Conservation (phyloP, 2,797 vertebrate genomes). For the Varecia variegata region DNA sequence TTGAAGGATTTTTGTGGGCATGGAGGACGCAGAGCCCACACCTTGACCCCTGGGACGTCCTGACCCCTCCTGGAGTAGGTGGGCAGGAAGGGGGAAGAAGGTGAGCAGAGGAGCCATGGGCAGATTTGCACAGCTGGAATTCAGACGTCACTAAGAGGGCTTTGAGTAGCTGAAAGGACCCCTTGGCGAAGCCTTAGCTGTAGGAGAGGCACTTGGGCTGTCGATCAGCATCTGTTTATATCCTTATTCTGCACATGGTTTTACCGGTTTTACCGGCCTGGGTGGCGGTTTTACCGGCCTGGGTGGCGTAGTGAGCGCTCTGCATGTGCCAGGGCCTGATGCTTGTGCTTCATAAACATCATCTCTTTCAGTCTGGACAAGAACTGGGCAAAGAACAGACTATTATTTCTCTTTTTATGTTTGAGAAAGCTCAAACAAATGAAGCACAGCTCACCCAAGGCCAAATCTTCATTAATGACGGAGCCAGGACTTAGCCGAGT, state of each 20-base stretch:
- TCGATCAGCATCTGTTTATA: neutral
- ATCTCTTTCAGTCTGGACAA: neutral
- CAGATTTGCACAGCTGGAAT: neutral
- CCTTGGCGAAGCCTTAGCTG: neutral
- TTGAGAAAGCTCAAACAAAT: neutral
- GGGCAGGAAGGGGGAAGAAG: neutral
- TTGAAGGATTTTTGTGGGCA: neutral
- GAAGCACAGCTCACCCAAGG: neutral
- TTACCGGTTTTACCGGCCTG: neutral
- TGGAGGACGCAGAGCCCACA: neutral
- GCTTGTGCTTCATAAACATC: neutral
- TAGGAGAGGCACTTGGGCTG: neutral
- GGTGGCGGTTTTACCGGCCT: neutral
- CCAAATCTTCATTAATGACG: neutral
- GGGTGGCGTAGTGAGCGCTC: neutral
- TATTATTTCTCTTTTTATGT: neutral
- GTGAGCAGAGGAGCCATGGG: neutral
- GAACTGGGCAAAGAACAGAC: neutral
- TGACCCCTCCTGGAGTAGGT: neutral
- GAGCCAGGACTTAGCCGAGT: neutral
- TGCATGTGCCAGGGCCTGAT: neutral
- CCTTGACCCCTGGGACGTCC: neutral
- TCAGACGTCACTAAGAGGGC: neutral
- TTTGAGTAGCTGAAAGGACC: neutral
- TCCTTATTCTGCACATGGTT: neutral